Percentiles rank a stretch among this genome's conserved stretches.
These are phyloP conservation scores for Caenorhabditis inopinata DNA, from an alignment of 1,140 invertebrate genomes.

Conservation along the genomic window DNA sequence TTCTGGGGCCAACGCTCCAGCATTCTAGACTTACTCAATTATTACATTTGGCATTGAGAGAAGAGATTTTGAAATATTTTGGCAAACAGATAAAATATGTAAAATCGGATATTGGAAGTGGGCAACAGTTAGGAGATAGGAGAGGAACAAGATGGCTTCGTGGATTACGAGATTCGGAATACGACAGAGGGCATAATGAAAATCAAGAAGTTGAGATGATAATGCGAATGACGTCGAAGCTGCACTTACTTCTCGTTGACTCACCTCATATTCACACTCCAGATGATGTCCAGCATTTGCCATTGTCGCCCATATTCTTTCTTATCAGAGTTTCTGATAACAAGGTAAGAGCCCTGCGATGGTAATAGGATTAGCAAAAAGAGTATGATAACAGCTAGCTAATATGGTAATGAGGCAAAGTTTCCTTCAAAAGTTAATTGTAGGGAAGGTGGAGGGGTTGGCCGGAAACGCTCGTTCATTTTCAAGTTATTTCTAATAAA, in stretches of 20 bases:
- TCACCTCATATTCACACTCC: slow-evolving; percentile 24
- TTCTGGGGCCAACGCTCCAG: slow-evolving; percentile 97
- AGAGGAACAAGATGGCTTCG: slow-evolving; percentile 9
- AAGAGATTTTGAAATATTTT: slow-evolving; percentile 36
- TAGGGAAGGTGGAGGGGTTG: too few species aligned
- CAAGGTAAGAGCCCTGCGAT: neutral
- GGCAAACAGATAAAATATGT: slow-evolving; percentile 14
- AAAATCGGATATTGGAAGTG: slow-evolving; percentile 35
- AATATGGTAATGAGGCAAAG: too few species aligned
- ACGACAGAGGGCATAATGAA: slow-evolving; percentile 8
- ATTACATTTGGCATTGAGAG: slow-evolving; percentile 88
- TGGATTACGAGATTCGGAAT: neutral
- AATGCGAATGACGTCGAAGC: slow-evolving; percentile 14
- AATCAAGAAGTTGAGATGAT: slow-evolving; percentile 18
- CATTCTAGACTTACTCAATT: slow-evolving; percentile 98
- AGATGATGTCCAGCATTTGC: slow-evolving; percentile 20
- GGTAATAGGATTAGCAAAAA: neutral
- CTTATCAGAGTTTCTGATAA: slow-evolving; percentile 30
- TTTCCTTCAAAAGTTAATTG: too few species aligned
- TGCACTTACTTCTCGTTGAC: neutral
- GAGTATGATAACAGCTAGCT: too few species aligned
- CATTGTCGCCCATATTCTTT: slow-evolving; percentile 18
- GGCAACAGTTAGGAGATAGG: neutral
- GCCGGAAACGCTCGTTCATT: too few species aligned
- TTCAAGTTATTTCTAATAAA: too few species aligned